Evolutionary conservation across 2,113 vertebrate species (phyloP).

Genomic region (Coptodon rendalli): DNA sequence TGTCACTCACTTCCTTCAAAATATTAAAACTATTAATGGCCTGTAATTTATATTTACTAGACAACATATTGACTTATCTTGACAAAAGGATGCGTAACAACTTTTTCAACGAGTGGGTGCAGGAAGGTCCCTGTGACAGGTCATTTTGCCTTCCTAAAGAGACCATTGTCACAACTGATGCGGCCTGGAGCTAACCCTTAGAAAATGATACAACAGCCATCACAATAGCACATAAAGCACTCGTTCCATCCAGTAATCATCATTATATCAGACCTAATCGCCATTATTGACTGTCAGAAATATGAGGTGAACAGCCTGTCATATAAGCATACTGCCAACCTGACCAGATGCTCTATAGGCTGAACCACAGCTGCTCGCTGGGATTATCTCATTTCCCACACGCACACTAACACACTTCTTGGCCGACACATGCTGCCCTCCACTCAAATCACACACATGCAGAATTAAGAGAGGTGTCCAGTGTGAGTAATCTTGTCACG

Average conservation of each 20-base stretch:
- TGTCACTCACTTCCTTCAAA: neutral
- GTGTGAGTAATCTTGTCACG: slow-evolving; percentile 50
- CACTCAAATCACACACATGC: slow-evolving; percentile 20
- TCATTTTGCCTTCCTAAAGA: neutral
- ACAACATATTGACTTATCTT: neutral
- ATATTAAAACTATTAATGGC: neutral
- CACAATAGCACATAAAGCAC: neutral
- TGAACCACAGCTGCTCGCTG: slow-evolving; percentile 45
- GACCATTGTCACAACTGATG: neutral
- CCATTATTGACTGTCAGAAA: slow-evolving; percentile 47
- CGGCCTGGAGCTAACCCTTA: neutral
- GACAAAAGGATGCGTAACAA: neutral
- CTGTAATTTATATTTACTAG: neutral
- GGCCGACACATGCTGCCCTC: slow-evolving; percentile 2
- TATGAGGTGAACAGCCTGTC: slow-evolving; percentile 41
- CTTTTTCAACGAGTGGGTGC: neutral
- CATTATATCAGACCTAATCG: slow-evolving; percentile 32
- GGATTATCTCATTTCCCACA: slow-evolving; percentile 43
- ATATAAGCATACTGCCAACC: slow-evolving; percentile 31
- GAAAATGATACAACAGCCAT: neutral
- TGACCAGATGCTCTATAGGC: slow-evolving; percentile 58
- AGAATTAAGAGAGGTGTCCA: slow-evolving; percentile 42
- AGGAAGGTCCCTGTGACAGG: neutral
- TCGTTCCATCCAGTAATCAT: neutral
- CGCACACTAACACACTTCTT: slow-evolving; percentile 1